Evolutionary conservation across 1,140 invertebrate species (phyloP), one percentile per base, ranked within the genome.

Genomic region (Heliconius congener): DNA sequence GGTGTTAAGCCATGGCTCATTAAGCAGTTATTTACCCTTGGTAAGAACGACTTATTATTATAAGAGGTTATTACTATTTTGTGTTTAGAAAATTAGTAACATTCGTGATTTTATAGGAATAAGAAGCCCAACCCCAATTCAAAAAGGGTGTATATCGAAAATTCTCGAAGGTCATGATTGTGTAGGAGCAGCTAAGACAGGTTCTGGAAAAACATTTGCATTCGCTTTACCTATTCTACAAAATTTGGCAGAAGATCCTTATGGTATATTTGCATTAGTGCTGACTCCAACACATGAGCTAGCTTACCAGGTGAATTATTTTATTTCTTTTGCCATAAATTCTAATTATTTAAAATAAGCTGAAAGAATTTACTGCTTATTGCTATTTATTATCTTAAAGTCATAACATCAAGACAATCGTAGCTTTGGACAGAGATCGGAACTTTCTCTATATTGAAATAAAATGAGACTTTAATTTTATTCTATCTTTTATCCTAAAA

Each of bases 211-310:
- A 96, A 99, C 99, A 8, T 96, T 99, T 87, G 98, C 99, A 0
- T 99, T 99, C 96, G 98, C 98, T 6, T 88, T 99, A 27, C 99
- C 99, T 1, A 99, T 99, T 87, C 92, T 99, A 73, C 98, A 99
- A 91, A 96, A 97, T 83, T 95, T 99, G 19, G 97, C 98, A 81
- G 97, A 99, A 89, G 98, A 98, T 90, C 99, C 99, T 0, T 98
- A 98, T 93, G 97, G 98, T 79, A 97, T 99, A 87, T 99, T 98
- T 96, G 98, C 98, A 42, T 95, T 99, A n/a, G 95, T 99, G 57
- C 94, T 99, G 19, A 99, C 99, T 50, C 99, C 99, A 37, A 99
- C 99, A 27, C 97, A 99, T 93, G 99, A 99, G 95, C 93, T 99
- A 81, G 99, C 99, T 71, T 98, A 96, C 94, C 97, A 98, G 88